Evolutionary conservation across 2,113 vertebrate species (phyloP).

Genomic region (Boulengeromyrus knoepffleri): DNA sequence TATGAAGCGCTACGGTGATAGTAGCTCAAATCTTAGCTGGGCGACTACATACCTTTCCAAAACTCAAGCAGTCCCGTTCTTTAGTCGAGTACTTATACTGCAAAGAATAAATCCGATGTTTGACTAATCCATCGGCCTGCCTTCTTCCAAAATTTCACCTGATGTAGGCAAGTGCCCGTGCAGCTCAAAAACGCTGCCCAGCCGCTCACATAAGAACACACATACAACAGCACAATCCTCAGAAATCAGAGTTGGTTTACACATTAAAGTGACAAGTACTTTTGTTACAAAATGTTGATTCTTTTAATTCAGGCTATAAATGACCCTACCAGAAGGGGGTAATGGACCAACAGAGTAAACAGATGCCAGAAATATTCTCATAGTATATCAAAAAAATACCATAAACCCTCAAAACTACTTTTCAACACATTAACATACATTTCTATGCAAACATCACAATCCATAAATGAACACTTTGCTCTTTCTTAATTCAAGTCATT

Average conservation of each 20-base stretch:
- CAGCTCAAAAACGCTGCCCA: background rate
- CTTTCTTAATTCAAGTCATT: conserved; percentile 52
- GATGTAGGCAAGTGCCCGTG: background rate
- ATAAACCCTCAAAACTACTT: conserved; percentile 1
- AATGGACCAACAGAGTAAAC: background rate
- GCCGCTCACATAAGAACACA: background rate
- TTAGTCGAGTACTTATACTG: background rate
- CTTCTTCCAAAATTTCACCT: background rate
- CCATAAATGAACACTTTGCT: conserved; percentile 47
- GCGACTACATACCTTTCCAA: background rate
- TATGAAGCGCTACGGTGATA: background rate
- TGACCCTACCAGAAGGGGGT: background rate
- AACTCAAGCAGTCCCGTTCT: background rate
- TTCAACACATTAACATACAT: conserved; percentile 50
- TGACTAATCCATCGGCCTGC: background rate
- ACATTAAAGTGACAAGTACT: conserved; percentile 1
- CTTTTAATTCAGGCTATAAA: conserved; percentile 47
- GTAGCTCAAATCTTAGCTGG: background rate
- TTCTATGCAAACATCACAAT: conserved; percentile 70
- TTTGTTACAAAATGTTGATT: conserved; percentile 4
- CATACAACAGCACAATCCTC: background rate
- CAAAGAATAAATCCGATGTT: background rate
- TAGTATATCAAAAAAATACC: background rate
- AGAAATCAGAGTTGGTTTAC: background rate
- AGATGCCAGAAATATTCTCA: background rate